Evolutionary conservation across 2,888 invertebrate genomes (phyloP), one percentile per base, ranked within the genome.

Genomic region (Rhogogaster chlorosoma): DNA sequence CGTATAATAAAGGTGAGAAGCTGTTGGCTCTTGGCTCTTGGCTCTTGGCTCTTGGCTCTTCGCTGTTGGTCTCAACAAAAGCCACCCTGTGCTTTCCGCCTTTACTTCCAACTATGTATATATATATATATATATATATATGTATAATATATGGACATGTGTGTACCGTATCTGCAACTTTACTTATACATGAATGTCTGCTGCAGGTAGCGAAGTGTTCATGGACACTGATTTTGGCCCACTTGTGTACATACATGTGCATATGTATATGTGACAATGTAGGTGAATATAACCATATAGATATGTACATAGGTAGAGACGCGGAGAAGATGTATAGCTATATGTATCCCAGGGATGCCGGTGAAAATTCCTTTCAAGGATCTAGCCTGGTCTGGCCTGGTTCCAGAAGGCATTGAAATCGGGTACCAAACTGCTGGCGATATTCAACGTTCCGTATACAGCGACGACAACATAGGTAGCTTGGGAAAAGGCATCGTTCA

Each of bases 371-470:
- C 80, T 61, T 36, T 80, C 61, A 80, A 80, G 77, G 49, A 80
- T 38, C 61, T 61, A 49, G 70, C 32, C 36, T 57, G 57, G 36
- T 29, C 80, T 80, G 80, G 80, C 80, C 80, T 80, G 80, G 15
- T 61, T 80, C 80, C 80, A 80, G 80, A 36, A 80, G 26, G 57
- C 80, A 80, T 80, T 80, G 80, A 80, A 80, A 80, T 80, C 80
- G 22, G 29, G 80, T 80, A 80, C 80, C 80, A 36, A 80, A 61
- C 22, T 80, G 61, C 80, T 15, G 36, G 80, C 57, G 80, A 80
- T 80, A 80, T 80, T 80, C 80, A 57, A 57, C 36, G 80, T 18
- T 32, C 67, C 29, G 38, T 80, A 29, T 42, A 26, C 18, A 45
- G 6, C 53, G 32, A 32, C 77, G 77, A 49, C 49, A n/a, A 49